phyloP scores from a whole-genome alignment of 2,113 vertebrate species.

The Caretta caretta region DNA sequence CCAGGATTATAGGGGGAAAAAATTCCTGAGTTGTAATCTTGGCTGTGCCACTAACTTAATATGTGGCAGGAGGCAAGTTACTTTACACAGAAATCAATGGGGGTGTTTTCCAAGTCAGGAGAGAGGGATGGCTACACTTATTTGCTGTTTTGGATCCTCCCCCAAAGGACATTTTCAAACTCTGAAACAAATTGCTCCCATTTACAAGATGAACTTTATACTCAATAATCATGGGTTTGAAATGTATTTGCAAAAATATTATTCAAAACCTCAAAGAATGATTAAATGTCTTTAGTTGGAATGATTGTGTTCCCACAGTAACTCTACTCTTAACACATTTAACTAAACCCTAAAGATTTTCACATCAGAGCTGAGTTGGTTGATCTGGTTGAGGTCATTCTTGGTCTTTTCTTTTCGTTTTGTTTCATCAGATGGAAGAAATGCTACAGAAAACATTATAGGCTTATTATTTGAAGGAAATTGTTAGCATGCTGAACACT shows the following conservation, averaged over 20 bases:
- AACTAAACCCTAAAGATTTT: conserved; percentile 11
- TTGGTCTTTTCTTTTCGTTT: not conserved
- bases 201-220: conserved; percentile 15
- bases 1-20: not conserved
- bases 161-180: conserved; percentile 19
- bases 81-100: not conserved
- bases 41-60: not conserved
- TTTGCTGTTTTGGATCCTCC: not conserved
- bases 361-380: not conserved
- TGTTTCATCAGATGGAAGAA: conserved; percentile 16
- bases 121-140: not conserved
- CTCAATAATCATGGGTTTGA: not conserved
- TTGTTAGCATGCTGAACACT: not conserved
- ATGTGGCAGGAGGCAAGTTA: not conserved
- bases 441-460: not conserved
- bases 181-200: not conserved
- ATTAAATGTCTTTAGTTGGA: conserved; percentile 14
- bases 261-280: conserved; percentile 1
- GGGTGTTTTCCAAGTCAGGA: not conserved
- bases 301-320: not conserved
- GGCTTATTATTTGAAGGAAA: conserved; percentile 42
- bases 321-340: conserved; percentile 40
- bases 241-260: conserved; percentile 33
- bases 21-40: not conserved
- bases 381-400: not conserved